These are phyloP conservation scores for Nasonia giraulti DNA, from an alignment of 1,140 invertebrate species.

Conservation along the genomic window DNA sequence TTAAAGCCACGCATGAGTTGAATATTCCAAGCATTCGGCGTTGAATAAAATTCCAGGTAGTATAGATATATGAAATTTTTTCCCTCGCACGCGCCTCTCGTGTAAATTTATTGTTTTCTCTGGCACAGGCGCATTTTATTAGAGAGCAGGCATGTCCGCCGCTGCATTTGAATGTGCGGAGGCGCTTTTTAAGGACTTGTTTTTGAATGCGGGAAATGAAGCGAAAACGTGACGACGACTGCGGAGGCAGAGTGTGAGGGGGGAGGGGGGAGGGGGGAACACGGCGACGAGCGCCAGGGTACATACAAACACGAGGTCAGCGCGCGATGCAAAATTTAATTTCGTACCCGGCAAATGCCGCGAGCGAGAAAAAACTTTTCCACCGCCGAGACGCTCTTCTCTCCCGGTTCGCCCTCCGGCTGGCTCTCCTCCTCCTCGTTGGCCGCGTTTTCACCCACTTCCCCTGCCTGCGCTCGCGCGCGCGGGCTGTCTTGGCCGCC, in stretches of 20 bases:
- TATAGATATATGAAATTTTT: neutral
- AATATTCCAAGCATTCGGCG: neutral
- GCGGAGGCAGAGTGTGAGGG: neutral
- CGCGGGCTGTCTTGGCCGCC: neutral
- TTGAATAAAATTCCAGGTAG: slow-evolving; percentile 1
- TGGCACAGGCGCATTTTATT: neutral
- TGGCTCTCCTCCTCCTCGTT: neutral
- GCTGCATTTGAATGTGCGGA: slow-evolving; percentile 1
- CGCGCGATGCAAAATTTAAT: slow-evolving; percentile 39
- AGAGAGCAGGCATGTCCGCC: neutral
- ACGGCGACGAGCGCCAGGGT: neutral
- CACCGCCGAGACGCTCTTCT: too few species aligned
- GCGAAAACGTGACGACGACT: slow-evolving; percentile 30
- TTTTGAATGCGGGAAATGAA: slow-evolving; percentile 46
- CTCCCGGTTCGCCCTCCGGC: neutral
- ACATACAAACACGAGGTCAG: slow-evolving; percentile 16
- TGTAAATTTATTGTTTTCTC: slow-evolving; percentile 36
- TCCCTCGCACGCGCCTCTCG: neutral
- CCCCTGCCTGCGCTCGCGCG: neutral
- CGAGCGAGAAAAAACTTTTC: slow-evolving; percentile 21
- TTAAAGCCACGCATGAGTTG: neutral
- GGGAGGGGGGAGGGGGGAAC: neutral
- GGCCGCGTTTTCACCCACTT: neutral
- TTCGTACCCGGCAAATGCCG: slow-evolving; percentile 4
- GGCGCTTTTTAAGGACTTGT: slow-evolving; percentile 22